Evolutionary conservation across 2,888 invertebrate genomes (phyloP), one percentile per base, ranked within the genome.

Genomic region (Stenurella melanura): DNA sequence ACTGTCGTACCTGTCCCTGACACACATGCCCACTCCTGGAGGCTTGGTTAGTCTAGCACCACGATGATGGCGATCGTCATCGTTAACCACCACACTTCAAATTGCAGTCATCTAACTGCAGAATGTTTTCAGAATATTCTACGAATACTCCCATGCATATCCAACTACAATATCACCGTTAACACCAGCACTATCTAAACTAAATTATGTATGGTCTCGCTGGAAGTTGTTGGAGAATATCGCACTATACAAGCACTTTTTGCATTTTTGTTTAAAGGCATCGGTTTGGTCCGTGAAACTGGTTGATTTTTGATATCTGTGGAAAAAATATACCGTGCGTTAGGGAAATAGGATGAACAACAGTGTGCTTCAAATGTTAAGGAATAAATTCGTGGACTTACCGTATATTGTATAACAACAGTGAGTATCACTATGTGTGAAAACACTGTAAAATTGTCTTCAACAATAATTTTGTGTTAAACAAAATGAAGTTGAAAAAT

Each of bases 1-100:
- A 57, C 57, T 42, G 18, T 15, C 75, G 26, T 81, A 81, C 81
- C 81, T 81, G 79, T 77, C 79, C 75, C 81, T 72, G 78, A 76
- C 79, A 74, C 79, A 81, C 81, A 81, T 81, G 74, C 79, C 81
- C 76, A 75, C 75, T 76, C 57, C 58, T 61, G 17, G 30, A 63
- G 57, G 50, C 56, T 15, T 21, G 63, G 75, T 60, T 64, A 75
- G 42, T 21, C 58, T 56, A 63, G 18, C 67, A 54, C 56, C 19
- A 26, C 21, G 21, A 26, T 26, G 21, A 26, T 26, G 21, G 21
- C 21, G 21, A 26, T 26, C 21, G 26, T 56, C 54, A 56, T 26
- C 58, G 42, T 34, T 58, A 58, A 60, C 30, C 9, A 67, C 68
- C 50, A 17, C 68, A 67, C 67, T 50, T 26, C 54, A 68, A 60